These are phyloP conservation scores for Myotis lucifugus DNA, from an alignment of 2,113 vertebrate species.

Conservation along the genomic window DNA sequence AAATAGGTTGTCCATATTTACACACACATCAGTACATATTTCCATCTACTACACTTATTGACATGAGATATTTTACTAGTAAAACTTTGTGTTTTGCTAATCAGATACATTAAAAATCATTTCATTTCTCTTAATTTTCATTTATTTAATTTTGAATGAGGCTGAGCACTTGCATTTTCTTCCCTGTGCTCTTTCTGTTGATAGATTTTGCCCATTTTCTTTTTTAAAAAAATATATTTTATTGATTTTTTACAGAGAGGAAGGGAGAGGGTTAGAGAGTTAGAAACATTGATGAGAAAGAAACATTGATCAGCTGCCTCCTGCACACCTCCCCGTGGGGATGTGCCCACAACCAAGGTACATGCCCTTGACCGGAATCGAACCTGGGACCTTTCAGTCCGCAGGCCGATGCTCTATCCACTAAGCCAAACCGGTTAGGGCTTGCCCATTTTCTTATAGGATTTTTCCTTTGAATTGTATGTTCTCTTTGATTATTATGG, in stretches of 20 bases:
- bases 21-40: not conserved
- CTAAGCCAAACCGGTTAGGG: too few relatives aligned
- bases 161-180: not conserved
- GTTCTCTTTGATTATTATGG: not conserved
- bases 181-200: not conserved
- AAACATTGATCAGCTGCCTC: too few relatives aligned
- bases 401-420: too few relatives aligned
- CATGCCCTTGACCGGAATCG: too few relatives aligned
- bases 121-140: not conserved
- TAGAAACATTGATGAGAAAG: too few relatives aligned
- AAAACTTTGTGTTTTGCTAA: not conserved
- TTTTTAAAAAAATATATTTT: not conserved
- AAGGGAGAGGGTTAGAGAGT: too few relatives aligned
- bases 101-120: not conserved
- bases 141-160: not conserved
- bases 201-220: not conserved
- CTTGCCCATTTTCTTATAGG: not conserved
- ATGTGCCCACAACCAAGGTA: too few relatives aligned
- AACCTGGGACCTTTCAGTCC: too few relatives aligned
- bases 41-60: not conserved
- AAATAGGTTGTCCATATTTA: not conserved
- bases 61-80: not conserved
- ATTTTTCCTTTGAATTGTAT: constrained; percentile 20
- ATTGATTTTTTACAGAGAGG: too few relatives aligned
- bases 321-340: too few relatives aligned